These are phyloP conservation scores for Chaunax sp. DNA, from an alignment of 2,797 vertebrate genomes.

Conservation along the genomic window DNA sequence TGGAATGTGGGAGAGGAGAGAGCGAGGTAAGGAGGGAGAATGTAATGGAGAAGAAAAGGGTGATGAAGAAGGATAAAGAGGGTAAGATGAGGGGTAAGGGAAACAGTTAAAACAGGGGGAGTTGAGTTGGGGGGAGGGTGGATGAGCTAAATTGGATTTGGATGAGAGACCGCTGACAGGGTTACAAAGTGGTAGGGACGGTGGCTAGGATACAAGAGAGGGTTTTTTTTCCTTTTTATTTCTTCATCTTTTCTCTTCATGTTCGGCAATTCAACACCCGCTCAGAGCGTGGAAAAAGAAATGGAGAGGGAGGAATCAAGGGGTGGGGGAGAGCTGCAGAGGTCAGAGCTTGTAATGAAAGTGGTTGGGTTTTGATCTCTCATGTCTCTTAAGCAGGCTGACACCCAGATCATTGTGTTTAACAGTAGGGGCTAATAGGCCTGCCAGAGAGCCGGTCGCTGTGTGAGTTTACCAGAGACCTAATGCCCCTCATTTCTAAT, in stretches of 20 bases:
- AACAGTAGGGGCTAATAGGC: slow-evolving; percentile 23
- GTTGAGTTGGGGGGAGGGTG: not conserved
- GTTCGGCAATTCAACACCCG: slow-evolving; percentile 59
- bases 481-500: slow-evolving; percentile 19
- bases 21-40: slow-evolving; percentile 10
- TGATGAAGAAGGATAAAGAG: slow-evolving; percentile 28
- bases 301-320: slow-evolving; percentile 5
- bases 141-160: slow-evolving; percentile 78
- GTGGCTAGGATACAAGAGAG: slow-evolving; percentile 50
- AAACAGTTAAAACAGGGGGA: slow-evolving; percentile 8
- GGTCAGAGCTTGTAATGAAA: slow-evolving; percentile 19
- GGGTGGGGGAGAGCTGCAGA: slow-evolving; percentile 1
- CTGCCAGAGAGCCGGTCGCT: slow-evolving; percentile 21
- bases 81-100: slow-evolving; percentile 38
- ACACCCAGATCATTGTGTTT: slow-evolving; percentile 39
- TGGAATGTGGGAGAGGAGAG: slow-evolving; percentile 16
- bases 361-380: slow-evolving; percentile 49
- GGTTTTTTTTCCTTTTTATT: slow-evolving; percentile 14
- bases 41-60: slow-evolving; percentile 52
- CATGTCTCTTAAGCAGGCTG: slow-evolving; percentile 30
- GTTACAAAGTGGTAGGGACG: slow-evolving; percentile 66
- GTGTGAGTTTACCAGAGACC: slow-evolving; percentile 13
- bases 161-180: slow-evolving; percentile 74
- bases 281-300: slow-evolving; percentile 65
- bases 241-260: slow-evolving; percentile 43